Conservation (phyloP, 2,888 invertebrate genomes). For the Opisthograptis luteolata region DNA sequence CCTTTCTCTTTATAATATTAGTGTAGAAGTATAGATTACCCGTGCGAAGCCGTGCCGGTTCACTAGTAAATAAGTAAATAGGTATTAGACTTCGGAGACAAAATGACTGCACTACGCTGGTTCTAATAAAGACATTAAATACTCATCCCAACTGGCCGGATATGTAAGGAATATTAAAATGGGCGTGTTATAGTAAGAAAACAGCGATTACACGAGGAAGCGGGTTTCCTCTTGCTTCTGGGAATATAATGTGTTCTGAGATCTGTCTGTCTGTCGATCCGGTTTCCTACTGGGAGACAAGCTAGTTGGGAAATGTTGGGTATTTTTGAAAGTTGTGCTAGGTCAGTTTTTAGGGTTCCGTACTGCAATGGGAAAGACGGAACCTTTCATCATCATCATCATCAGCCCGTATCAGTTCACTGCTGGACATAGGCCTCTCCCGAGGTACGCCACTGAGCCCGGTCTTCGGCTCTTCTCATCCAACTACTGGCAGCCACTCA, state of each 20-base stretch:
- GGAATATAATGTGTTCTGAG: constrained; percentile 57
- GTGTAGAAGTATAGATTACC: background rate
- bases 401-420: too few relatives aligned
- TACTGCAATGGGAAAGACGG: too few relatives aligned
- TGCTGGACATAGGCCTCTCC: too few relatives aligned
- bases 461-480: too few relatives aligned
- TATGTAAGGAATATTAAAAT: constrained; percentile 28
- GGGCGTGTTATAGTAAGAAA: constrained; percentile 40
- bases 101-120: background rate
- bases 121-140: constrained; percentile 31
- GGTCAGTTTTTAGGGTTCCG: constrained; percentile 11
- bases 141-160: constrained; percentile 13
- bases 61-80: too few relatives aligned
- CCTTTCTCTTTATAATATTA: too few relatives aligned
- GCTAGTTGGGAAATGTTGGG: background rate
- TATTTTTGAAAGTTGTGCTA: constrained; percentile 7
- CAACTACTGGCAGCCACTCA: too few relatives aligned
- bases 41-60: too few relatives aligned
- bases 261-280: constrained; percentile 43
- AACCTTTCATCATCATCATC: too few relatives aligned
- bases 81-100: constrained; percentile 3
- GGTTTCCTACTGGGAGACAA: constrained; percentile 43
- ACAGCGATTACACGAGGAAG: constrained; percentile 54
- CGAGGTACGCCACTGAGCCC: too few relatives aligned
- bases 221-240: constrained; percentile 62